Base-by-base conservation (phyloP, 1,140 invertebrate genomes). In the Drosophila grimshawi region DNA sequence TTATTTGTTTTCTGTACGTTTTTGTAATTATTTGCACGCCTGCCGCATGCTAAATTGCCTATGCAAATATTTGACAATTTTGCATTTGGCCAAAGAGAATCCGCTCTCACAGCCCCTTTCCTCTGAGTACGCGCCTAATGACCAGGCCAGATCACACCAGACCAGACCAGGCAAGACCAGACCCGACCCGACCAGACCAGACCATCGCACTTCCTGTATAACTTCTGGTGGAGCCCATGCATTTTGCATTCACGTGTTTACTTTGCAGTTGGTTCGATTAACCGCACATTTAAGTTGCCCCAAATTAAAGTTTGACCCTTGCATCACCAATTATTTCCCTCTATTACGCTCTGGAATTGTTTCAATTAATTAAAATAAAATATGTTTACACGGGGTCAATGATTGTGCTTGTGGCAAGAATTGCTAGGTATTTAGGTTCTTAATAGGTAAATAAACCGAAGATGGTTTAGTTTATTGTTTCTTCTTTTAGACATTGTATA, bases 41-140 rank as follows among this genome's bases (percentile, higher is more conserved):
- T 71, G 85, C 86, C 86, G 86, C 86, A 89, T 81, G 86, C 85
- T 90, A 89, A 89, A 89, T 89, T 89, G 85, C 80, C 86, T 85
- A 71, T 59, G 85, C 80, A 85, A 89, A 89, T 89, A 89, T 89
- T 89, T 85, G 85, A 90, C 86, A 85, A 80, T 89, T 89, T 85
- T 89, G 74, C 81, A 89, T 88, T 88, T 89, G 81, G 66, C 78
- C 60, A 78, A 83, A 75, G 75, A 71, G 62, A 65, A 66, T 75
- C 43, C 74, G 43, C 63, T 64, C 48, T 48, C 60, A 75, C 30
- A 48, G 65, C 64, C 60, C 77, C 53, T 29, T 33, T 5, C 30
- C 49, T 10, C 51, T 7, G 37, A 4, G 2, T 33, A 11, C 29
- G 32, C 61, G 66, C 52, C 72, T 76, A 70, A 64, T 70, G 72